Conservation (phyloP, 1,140 invertebrate genomes). For the Meteorus sp. region DNA sequence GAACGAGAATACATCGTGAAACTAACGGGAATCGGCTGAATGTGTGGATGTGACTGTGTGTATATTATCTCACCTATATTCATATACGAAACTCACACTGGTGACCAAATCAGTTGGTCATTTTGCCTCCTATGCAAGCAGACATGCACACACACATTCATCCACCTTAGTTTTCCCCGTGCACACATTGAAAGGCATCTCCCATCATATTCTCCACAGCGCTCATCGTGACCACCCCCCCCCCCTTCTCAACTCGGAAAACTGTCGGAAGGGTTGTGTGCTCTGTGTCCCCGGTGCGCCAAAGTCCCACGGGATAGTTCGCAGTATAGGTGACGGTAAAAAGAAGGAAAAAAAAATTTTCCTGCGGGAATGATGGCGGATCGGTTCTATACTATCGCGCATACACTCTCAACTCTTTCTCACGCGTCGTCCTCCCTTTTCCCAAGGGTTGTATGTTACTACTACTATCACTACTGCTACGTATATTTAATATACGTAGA, state of each 20-base stretch:
- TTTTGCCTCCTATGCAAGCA: neutral
- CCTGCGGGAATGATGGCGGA: constrained; percentile 28
- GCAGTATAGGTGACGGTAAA: neutral
- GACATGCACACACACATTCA: neutral
- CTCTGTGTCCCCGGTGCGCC: neutral
- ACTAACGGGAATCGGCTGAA: too few species aligned
- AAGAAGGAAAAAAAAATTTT: constrained; percentile 27
- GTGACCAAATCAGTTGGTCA: neutral
- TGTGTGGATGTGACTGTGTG: too few species aligned
- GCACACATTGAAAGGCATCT: too few species aligned
- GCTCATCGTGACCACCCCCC: too few species aligned
- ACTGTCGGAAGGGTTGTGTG: constrained; percentile 25
- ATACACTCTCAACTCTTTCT: constrained; percentile 37
- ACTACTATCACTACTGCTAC: neutral
- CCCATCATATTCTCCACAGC: too few species aligned
- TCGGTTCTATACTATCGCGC: too few species aligned
- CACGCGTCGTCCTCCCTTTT: neutral
- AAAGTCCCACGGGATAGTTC: constrained; percentile 5
- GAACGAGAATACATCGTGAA: too few species aligned
- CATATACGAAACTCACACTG: neutral
- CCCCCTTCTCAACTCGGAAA: constrained; percentile 7
- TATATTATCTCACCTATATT: too few species aligned
- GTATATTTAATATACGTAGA: too few species aligned
- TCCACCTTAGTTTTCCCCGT: too few species aligned
- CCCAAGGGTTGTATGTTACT: neutral